These are phyloP conservation scores for Fulica atra DNA, from an alignment of 2,113 vertebrate genomes.

Conservation along the genomic window DNA sequence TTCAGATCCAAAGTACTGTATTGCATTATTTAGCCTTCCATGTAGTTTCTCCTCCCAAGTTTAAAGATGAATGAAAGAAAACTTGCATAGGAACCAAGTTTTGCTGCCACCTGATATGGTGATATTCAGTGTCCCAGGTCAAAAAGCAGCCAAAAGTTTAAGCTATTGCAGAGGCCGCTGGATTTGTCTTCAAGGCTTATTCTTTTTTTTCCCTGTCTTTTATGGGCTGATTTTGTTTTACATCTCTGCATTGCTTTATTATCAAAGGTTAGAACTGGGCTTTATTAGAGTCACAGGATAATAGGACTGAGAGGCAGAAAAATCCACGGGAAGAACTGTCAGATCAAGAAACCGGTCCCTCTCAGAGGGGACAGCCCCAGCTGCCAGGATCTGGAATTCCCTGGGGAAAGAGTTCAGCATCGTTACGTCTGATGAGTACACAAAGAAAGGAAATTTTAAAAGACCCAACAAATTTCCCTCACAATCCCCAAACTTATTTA, in stretches of 20 bases:
- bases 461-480: neutral
- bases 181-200: neutral
- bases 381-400: neutral
- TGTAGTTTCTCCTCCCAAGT: neutral
- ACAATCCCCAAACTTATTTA: neutral
- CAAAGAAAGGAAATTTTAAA: neutral
- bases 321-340: neutral
- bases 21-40: neutral
- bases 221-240: neutral
- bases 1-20: neutral
- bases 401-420: neutral
- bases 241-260: neutral
- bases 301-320: neutral
- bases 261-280: neutral
- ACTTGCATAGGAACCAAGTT: neutral
- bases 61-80: neutral
- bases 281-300: neutral
- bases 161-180: neutral
- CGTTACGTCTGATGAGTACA: neutral
- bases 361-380: neutral
- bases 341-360: neutral
- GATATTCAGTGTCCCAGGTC: neutral
- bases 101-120: neutral
- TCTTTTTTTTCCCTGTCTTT: neutral
- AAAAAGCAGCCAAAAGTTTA: neutral